Evolutionary conservation across 2,113 vertebrate genomes (phyloP).

Genomic region (Bostrychus sinensis): DNA sequence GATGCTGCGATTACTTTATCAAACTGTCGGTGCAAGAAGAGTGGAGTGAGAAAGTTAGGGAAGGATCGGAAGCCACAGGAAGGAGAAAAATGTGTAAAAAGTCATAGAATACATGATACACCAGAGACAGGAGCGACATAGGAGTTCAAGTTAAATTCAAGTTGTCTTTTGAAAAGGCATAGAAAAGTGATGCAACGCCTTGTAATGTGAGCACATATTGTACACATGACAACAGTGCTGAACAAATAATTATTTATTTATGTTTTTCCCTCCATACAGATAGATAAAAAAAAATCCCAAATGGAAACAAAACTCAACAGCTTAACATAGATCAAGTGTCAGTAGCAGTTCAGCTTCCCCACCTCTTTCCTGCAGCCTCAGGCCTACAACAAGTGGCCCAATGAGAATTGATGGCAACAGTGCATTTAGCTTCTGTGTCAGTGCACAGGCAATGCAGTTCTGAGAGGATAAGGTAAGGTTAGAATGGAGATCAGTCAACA

Average conservation of each 20-base stretch:
- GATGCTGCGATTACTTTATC: slow-evolving; percentile 34
- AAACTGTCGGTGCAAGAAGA: too few relatives aligned
- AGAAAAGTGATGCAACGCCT: slow-evolving; percentile 62
- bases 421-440: slow-evolving; percentile 9
- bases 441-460: not conserved
- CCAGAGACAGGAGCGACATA: slow-evolving; percentile 38
- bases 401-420: slow-evolving; percentile 27
- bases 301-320: slow-evolving; percentile 18
- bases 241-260: slow-evolving; percentile 32
- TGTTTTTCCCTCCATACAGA: slow-evolving; percentile 24
- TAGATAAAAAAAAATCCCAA: slow-evolving; percentile 40
- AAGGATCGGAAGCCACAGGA: slow-evolving; percentile 31
- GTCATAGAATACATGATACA: slow-evolving; percentile 12
- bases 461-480: not conserved
- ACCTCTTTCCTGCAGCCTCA: not conserved
- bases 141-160: slow-evolving; percentile 38
- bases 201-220: slow-evolving; percentile 38
- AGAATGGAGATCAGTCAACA: too few relatives aligned
- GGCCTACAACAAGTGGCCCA: slow-evolving; percentile 3
- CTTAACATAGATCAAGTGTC: slow-evolving; percentile 12
- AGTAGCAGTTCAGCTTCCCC: slow-evolving; percentile 29
- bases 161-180: slow-evolving; percentile 50
- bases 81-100: slow-evolving; percentile 15
- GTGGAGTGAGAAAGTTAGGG: slow-evolving; percentile 34
- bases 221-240: not conserved